Evolutionary conservation across 2,797 vertebrate species (phyloP).

Genomic region (Chelon labrosus): DNA sequence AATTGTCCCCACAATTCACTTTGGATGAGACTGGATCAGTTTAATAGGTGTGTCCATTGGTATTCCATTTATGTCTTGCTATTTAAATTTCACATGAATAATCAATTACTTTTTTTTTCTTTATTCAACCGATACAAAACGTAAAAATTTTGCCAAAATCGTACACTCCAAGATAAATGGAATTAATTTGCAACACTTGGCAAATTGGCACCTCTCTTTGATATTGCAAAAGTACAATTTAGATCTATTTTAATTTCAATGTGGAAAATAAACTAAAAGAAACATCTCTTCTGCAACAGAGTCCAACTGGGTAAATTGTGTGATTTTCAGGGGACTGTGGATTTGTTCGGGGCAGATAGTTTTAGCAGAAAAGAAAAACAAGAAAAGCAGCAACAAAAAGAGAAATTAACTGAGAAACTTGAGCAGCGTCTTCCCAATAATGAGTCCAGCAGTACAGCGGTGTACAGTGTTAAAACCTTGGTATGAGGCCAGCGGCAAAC

Average conservation of each 20-base stretch:
- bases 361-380: neutral
- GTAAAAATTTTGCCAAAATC: neutral
- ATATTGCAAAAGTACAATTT: neutral
- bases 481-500: conserved; percentile 5
- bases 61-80: conserved; percentile 26
- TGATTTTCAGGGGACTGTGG: no score
- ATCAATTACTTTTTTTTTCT: conserved; percentile 14
- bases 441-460: conserved; percentile 2
- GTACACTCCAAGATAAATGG: conserved; percentile 16
- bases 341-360: neutral
- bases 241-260: no score
- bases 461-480: neutral
- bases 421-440: conserved; percentile 3
- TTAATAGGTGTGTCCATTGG: conserved; percentile 13
- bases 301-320: no score
- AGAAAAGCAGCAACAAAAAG: neutral
- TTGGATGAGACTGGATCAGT: conserved; percentile 18
- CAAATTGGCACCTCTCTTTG: neutral
- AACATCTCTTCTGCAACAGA: no score
- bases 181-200: conserved; percentile 10
- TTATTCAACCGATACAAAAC: conserved; percentile 32
- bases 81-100: conserved; percentile 30
- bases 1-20: conserved; percentile 44
- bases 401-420: neutral
- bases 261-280: no score